These are phyloP conservation scores for Helogale parvula DNA, from an alignment of 2,113 vertebrate species.

Conservation along the genomic window DNA sequence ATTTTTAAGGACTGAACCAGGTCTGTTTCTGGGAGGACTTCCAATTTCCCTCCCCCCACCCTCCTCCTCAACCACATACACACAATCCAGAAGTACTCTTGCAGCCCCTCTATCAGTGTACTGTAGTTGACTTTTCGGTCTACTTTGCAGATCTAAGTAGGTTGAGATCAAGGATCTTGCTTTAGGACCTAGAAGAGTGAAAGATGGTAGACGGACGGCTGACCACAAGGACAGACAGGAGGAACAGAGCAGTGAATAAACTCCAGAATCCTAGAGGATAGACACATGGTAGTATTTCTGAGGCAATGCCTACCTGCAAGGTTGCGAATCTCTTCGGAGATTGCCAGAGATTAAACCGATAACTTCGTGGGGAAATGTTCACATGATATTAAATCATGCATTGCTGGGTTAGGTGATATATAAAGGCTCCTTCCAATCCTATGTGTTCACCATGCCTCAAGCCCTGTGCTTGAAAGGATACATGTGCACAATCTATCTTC, in stretches of 20 bases:
- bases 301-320: background rate
- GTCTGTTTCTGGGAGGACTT: background rate
- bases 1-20: too few species aligned
- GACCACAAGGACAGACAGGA: background rate
- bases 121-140: background rate
- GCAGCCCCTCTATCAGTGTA: background rate
- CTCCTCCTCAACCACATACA: background rate
- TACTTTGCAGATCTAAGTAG: background rate
- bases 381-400: background rate
- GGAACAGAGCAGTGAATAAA: background rate
- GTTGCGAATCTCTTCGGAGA: background rate
- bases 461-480: background rate
- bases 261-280: background rate
- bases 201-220: background rate
- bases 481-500: background rate
- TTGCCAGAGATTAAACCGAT: background rate
- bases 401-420: background rate
- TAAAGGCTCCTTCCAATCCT: background rate
- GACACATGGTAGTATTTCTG: background rate
- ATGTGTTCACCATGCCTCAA: background rate
- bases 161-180: background rate
- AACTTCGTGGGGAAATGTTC: background rate
- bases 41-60: fast-evolving
- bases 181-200: background rate
- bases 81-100: background rate